Percentiles rank a stretch among this genome's conserved stretches.
Conservation (phyloP, 2,797 vertebrate species). For the Rhinella marina region DNA sequence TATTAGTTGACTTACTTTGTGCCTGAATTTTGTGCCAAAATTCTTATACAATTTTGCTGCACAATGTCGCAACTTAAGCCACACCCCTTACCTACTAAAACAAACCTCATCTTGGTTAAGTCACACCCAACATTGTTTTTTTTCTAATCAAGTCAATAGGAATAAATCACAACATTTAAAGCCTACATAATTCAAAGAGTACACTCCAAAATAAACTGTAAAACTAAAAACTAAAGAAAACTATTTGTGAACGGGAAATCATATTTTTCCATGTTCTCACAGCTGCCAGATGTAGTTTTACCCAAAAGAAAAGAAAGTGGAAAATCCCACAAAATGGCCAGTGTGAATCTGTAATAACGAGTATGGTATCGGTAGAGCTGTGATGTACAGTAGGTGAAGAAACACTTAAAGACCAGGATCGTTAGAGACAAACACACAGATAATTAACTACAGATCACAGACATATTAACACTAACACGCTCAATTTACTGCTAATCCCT, state of each 20-base stretch:
- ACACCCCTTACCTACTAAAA: no score
- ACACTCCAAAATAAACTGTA: not conserved
- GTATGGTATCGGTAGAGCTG: not conserved
- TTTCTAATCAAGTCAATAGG: not conserved
- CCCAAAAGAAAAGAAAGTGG: not conserved
- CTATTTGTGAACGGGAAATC: not conserved
- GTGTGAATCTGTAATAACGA: not conserved
- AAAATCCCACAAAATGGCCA: not conserved
- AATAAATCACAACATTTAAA: not conserved
- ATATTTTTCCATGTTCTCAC: not conserved
- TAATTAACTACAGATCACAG: slow-evolving; percentile 54
- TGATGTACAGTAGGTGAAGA: slow-evolving; percentile 7
- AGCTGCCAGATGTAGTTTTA: not conserved
- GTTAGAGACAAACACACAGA: slow-evolving; percentile 38
- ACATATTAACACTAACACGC: slow-evolving; percentile 31
- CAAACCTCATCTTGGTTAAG: no score
- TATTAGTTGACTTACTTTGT: no score
- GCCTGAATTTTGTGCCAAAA: no score
- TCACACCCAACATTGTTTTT: no score
- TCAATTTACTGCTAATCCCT: slow-evolving; percentile 11
- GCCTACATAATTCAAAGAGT: not conserved
- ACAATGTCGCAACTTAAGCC: no score
- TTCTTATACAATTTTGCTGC: no score
- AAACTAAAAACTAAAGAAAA: not conserved
- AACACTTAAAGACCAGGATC: slow-evolving; percentile 7